These are phyloP conservation scores for Pandemis cinnamomeana DNA, from an alignment of 2,888 invertebrate genomes.

Conservation along the genomic window DNA sequence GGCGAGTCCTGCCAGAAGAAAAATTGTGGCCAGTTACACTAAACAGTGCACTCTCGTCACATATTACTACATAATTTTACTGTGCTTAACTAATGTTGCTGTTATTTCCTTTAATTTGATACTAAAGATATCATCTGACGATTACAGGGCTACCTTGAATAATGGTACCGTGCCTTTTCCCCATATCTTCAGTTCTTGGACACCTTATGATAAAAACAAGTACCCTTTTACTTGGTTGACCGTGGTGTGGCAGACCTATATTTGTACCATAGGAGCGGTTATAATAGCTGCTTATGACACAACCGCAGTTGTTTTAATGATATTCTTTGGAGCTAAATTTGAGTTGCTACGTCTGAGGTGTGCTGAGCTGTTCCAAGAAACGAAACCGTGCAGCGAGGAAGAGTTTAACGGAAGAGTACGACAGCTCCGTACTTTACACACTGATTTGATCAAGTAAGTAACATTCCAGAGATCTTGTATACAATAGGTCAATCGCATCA, in stretches of 20 bases:
- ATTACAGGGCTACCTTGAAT: neutral
- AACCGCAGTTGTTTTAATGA: neutral
- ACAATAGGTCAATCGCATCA: too few species aligned
- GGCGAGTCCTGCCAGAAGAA: neutral
- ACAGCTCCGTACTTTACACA: neutral
- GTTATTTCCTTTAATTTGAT: neutral
- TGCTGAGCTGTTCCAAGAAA: neutral
- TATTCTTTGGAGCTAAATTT: constrained; percentile 10
- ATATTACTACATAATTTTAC: constrained; percentile 2
- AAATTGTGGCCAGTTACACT: neutral
- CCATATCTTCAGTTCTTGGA: constrained; percentile 12
- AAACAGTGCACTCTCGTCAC: neutral
- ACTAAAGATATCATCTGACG: neutral
- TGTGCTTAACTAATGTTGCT: neutral
- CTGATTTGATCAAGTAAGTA: constrained; percentile 1
- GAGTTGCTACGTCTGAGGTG: constrained; percentile 8
- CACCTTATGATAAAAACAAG: constrained; percentile 11
- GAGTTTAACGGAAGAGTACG: neutral
- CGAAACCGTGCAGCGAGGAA: neutral
- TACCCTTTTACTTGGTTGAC: neutral
- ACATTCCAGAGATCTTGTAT: too few species aligned
- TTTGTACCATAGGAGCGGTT: neutral
- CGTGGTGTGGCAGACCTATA: neutral
- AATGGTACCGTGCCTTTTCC: constrained; percentile 3
- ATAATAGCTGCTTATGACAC: constrained; percentile 1